Conservation (phyloP, 2,113 vertebrate genomes). For the Mandrillus leucophaeus region DNA sequence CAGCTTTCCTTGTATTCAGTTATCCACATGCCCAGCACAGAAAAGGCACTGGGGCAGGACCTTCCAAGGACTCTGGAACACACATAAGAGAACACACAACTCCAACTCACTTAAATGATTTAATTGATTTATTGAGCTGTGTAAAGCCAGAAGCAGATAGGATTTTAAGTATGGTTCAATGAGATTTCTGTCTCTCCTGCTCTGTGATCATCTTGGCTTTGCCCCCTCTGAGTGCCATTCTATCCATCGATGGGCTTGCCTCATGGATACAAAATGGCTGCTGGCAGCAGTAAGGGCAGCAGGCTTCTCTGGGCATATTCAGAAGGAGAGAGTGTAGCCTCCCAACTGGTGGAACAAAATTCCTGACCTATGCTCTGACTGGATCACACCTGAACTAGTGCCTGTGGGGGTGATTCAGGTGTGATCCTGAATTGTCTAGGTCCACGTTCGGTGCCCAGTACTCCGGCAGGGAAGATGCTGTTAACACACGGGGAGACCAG, state of each 20-base stretch:
- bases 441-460: background rate
- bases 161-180: background rate
- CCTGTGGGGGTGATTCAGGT: background rate
- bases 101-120: background rate
- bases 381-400: background rate
- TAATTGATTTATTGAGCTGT: background rate
- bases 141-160: background rate
- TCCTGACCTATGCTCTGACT: background rate
- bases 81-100: background rate
- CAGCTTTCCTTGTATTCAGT: background rate
- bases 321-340: background rate
- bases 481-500: background rate
- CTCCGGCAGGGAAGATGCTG: background rate
- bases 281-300: background rate
- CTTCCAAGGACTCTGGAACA: background rate
- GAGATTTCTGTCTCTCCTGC: background rate
- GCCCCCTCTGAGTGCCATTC: background rate
- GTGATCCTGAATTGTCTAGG: background rate
- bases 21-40: background rate
- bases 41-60: background rate
- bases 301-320: background rate
- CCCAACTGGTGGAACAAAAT: background rate
- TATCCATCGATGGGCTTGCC: no score
- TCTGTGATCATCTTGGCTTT: background rate
- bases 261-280: background rate